phyloP scores from a whole-genome alignment of 2,113 vertebrate genomes.

The Ctenomys sociabilis region DNA sequence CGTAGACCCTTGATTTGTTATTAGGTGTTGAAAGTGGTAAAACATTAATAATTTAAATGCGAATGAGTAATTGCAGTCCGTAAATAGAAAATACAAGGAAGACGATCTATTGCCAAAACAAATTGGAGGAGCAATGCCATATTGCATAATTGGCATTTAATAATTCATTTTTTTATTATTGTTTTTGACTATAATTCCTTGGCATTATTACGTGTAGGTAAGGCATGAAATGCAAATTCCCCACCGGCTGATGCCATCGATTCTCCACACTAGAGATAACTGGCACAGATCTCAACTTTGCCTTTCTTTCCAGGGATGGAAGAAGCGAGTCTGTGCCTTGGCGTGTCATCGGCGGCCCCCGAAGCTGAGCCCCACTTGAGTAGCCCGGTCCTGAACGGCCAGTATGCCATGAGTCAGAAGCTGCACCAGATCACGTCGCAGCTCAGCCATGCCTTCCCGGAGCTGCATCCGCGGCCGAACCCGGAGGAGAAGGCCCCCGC shows the following conservation, averaged over 20 bases:
- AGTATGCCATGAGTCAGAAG: slow-evolving; percentile 99
- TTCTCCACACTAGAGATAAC: slow-evolving; percentile 40
- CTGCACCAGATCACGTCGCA: slow-evolving; percentile 97
- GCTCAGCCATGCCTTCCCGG: slow-evolving; percentile 97
- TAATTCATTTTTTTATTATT: slow-evolving; percentile 85
- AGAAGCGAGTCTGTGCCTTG: slow-evolving; percentile 99
- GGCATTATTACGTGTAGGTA: slow-evolving; percentile 75
- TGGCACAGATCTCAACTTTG: slow-evolving; percentile 81
- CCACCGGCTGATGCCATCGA: background rate
- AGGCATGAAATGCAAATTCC: slow-evolving; percentile 76
- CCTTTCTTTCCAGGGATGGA: slow-evolving; percentile 94
- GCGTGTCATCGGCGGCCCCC: slow-evolving; percentile 94
- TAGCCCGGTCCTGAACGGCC: slow-evolving; percentile 96
- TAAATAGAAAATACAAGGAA: slow-evolving; percentile 80
- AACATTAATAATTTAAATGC: slow-evolving; percentile 80
- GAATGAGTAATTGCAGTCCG: slow-evolving; percentile 80
- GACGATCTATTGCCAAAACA: slow-evolving; percentile 76
- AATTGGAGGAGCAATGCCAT: slow-evolving; percentile 75
- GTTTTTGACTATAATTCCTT: slow-evolving; percentile 81
- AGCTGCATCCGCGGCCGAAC: slow-evolving; percentile 94
- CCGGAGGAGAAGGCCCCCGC: slow-evolving; percentile 93
- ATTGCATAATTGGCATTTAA: slow-evolving; percentile 85
- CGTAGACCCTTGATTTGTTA: slow-evolving; percentile 68
- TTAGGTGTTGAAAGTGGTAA: slow-evolving; percentile 78
- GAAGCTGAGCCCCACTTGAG: slow-evolving; percentile 95